Conservation (phyloP, 2,888 invertebrate species). For the Congeria kusceri region DNA sequence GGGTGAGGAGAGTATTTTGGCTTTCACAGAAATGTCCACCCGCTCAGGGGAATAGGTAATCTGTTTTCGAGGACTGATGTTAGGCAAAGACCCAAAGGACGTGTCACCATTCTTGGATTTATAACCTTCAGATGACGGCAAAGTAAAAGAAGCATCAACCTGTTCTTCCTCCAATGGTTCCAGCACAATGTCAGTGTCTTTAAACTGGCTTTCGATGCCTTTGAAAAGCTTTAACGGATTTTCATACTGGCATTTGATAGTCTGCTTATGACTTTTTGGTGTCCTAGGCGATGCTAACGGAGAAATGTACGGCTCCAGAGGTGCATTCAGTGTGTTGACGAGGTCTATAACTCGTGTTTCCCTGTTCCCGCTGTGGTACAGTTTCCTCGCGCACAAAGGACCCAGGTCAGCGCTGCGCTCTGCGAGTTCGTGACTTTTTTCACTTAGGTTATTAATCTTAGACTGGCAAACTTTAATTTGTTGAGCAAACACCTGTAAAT, state of each 20-base stretch:
- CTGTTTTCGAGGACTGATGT: constrained; percentile 10
- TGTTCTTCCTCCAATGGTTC: constrained; percentile 30
- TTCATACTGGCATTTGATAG: constrained; percentile 61
- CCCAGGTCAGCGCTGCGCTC: constrained; percentile 66
- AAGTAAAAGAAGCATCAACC: constrained; percentile 43
- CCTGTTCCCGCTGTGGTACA: constrained; percentile 56
- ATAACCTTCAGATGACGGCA: constrained; percentile 20
- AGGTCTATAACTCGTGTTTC: constrained; percentile 51
- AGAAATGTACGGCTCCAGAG: constrained; percentile 57
- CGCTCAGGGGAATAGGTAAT: constrained; percentile 8
- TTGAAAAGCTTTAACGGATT: constrained; percentile 61
- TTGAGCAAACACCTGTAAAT: constrained; percentile 79
- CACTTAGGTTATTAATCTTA: constrained; percentile 76
- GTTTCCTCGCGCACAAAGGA: constrained; percentile 59
- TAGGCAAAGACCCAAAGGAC: background rate
- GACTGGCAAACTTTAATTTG: constrained; percentile 78
- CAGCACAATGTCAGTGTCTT: constrained; percentile 21
- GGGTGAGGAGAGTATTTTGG: constrained; percentile 19
- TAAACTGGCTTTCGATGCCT: constrained; percentile 20
- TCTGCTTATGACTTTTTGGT: constrained; percentile 40
- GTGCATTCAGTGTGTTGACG: constrained; percentile 55
- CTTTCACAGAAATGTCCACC: constrained; percentile 19
- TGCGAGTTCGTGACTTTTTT: constrained; percentile 74
- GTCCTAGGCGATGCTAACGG: constrained; percentile 54
- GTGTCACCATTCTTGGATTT: background rate